Conservation (phyloP, 2,888 invertebrate genomes). For the Microplitis manilae region DNA sequence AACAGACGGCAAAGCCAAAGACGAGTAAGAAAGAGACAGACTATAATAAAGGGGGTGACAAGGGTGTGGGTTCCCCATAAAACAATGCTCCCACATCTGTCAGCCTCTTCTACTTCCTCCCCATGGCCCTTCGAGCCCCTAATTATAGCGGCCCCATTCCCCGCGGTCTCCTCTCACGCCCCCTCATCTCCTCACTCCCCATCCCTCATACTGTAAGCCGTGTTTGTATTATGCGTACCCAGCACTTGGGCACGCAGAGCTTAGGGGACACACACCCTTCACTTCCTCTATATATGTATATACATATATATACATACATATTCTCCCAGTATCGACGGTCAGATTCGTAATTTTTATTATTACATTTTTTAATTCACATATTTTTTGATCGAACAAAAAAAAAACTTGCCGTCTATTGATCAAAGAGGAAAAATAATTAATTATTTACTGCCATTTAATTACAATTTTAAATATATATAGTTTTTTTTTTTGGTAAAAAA, state of each 20-base stretch:
- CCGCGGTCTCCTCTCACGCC: constrained; percentile 31
- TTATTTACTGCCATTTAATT: background rate
- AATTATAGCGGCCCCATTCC: constrained; percentile 67
- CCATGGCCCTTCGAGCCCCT: constrained; percentile 68
- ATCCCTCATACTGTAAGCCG: constrained; percentile 32
- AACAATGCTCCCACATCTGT: constrained; percentile 73
- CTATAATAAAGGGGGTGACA: constrained; percentile 45
- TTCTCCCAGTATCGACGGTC: constrained; percentile 58
- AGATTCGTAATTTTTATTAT: constrained; percentile 33
- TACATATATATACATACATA: too few relatives aligned
- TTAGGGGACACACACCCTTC: constrained; percentile 55
- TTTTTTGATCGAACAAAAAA: background rate
- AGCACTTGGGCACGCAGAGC: constrained; percentile 71
- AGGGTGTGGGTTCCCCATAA: constrained; percentile 66
- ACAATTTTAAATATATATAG: background rate
- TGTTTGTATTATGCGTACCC: constrained; percentile 69
- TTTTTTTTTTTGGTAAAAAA: background rate
- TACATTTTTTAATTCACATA: background rate
- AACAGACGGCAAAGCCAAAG: constrained; percentile 47
- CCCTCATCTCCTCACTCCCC: constrained; percentile 49
- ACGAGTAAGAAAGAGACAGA: constrained; percentile 37
- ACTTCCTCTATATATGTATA: constrained; percentile 31
- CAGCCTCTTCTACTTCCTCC: constrained; percentile 69
- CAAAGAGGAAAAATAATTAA: background rate
- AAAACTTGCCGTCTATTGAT: too few relatives aligned